phyloP scores from a whole-genome alignment of 1,140 invertebrate genomes.

The Drosophila santomea region DNA sequence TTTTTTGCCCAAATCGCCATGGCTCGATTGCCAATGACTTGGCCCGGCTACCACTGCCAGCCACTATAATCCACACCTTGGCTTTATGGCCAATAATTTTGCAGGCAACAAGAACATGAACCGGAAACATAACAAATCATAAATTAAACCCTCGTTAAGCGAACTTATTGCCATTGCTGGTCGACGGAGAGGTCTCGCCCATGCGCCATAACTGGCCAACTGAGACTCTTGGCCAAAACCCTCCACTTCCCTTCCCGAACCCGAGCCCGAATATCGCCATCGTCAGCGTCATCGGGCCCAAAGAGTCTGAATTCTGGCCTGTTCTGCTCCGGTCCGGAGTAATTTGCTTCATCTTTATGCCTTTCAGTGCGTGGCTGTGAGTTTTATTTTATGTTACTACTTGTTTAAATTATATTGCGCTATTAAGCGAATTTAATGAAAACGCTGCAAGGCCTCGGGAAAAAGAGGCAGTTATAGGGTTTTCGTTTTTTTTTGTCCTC shows the following conservation, averaged over 20 bases:
- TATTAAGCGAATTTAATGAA: slow-evolving; percentile 84
- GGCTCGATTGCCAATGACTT: slow-evolving; percentile 26
- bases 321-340: slow-evolving; percentile 40
- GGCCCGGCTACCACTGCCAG: slow-evolving; percentile 45
- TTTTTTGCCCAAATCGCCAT: slow-evolving; percentile 13
- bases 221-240: slow-evolving; percentile 16
- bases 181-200: slow-evolving; percentile 62
- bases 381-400: slow-evolving; percentile 84
- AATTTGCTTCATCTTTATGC: slow-evolving; percentile 77
- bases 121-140: slow-evolving; percentile 84
- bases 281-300: neutral
- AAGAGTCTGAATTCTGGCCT: slow-evolving; percentile 19
- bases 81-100: slow-evolving; percentile 81
- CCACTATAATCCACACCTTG: slow-evolving; percentile 81
- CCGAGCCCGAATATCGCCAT: neutral
- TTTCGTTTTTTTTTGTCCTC: neutral
- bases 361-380: slow-evolving; percentile 77
- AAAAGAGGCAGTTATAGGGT: slow-evolving; percentile 32
- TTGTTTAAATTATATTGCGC: slow-evolving; percentile 84
- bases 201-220: slow-evolving; percentile 68
- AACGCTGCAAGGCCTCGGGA: slow-evolving; percentile 70
- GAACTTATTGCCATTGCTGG: slow-evolving; percentile 81
- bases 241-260: neutral
- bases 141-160: slow-evolving; percentile 84
- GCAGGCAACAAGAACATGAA: slow-evolving; percentile 73